These are phyloP conservation scores for Portevinia maculata DNA, from an alignment of 2,888 invertebrate species.

Conservation along the genomic window DNA sequence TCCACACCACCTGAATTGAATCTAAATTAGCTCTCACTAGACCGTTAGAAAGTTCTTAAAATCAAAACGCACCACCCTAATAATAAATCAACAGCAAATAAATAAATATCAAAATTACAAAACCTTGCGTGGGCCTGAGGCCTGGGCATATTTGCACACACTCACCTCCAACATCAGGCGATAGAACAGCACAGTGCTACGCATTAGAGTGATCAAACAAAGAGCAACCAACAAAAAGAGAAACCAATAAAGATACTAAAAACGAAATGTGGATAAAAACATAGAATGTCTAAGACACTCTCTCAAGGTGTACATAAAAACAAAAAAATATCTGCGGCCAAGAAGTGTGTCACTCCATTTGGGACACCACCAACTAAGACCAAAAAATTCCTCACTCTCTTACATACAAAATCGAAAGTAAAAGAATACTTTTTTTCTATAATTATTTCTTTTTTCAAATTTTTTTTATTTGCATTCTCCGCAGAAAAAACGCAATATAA, in stretches of 20 bases:
- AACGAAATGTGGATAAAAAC: constrained; percentile 38
- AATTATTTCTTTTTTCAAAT: constrained; percentile 12
- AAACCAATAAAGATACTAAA: constrained; percentile 31
- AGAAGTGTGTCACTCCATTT: constrained; percentile 64
- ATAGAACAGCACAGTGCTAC: constrained; percentile 15
- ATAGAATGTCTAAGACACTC: constrained; percentile 39
- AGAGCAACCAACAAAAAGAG: constrained; percentile 19
- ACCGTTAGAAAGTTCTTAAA: constrained; percentile 65
- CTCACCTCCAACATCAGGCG: constrained; percentile 19
- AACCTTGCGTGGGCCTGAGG: constrained; percentile 41
- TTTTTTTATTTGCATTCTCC: constrained; percentile 1
- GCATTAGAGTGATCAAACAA: constrained; percentile 41
- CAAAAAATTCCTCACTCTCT: constrained; percentile 33
- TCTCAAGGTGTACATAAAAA: constrained; percentile 45
- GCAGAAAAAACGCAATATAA: not conserved
- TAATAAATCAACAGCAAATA: constrained; percentile 29
- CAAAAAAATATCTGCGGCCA: not conserved
- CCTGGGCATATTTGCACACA: constrained; percentile 48
- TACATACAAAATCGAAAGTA: constrained; percentile 60
- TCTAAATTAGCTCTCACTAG: constrained; percentile 55
- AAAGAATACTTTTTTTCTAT: constrained; percentile 31
- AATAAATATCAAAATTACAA: constrained; percentile 50
- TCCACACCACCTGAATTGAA: constrained; percentile 42
- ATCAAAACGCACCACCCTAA: constrained; percentile 4
- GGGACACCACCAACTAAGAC: constrained; percentile 30